A percentile compares a stretch with the other conserved stretches of the same genome.
Evolutionary conservation across 2,797 vertebrate genomes (phyloP).

Genomic region (Pseudochirops corinnae): DNA sequence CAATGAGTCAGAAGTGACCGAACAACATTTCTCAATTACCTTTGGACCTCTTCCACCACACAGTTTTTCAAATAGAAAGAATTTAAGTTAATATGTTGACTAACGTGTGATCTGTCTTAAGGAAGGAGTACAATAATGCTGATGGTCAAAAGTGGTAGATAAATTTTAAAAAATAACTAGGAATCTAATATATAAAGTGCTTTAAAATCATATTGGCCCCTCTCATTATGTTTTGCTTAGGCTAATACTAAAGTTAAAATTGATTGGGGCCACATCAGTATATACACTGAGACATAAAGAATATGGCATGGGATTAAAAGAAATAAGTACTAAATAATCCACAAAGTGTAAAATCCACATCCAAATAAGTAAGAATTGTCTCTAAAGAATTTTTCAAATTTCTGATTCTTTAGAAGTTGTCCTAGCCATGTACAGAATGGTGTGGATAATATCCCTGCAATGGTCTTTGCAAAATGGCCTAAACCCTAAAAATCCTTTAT

Average conservation of each 20-base stretch:
- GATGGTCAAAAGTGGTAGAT: background rate
- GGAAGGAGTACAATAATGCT: background rate
- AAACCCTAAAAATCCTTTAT: slow-evolving; percentile 4
- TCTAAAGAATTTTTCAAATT: slow-evolving; percentile 15
- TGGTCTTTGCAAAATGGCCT: background rate
- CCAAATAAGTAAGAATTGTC: background rate
- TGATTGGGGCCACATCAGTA: background rate
- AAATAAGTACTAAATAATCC: background rate
- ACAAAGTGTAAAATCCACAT: slow-evolving; percentile 18
- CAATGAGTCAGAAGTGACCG: background rate
- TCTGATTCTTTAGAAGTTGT: slow-evolving; percentile 42
- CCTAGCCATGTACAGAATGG: background rate
- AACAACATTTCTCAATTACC: background rate
- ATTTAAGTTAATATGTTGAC: background rate
- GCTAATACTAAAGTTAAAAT: slow-evolving; percentile 49
- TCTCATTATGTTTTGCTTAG: background rate
- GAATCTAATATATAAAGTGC: background rate
- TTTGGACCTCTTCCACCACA: background rate
- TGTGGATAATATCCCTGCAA: background rate
- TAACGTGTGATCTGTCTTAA: background rate
- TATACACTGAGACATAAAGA: background rate
- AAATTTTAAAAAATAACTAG: background rate
- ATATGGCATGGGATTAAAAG: background rate
- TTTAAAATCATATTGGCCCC: background rate
- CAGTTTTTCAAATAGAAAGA: background rate